A percentile compares a stretch with the other conserved stretches of the same genome.
phyloP scores from a whole-genome alignment of 2,113 vertebrate species.

The Myiagra hebetior region DNA sequence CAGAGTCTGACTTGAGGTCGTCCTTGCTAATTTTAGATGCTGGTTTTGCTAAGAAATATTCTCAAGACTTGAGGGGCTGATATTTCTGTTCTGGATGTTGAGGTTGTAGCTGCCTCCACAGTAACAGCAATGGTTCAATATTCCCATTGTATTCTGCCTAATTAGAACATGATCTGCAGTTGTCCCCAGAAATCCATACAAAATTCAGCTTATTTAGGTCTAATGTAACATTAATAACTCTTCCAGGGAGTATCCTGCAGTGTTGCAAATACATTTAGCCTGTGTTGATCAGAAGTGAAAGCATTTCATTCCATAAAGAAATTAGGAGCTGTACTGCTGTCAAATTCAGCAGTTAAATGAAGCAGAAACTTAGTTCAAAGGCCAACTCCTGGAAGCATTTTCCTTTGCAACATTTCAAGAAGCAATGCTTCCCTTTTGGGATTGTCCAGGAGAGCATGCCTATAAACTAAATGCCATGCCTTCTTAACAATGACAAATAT shows the following conservation, averaged over 20 bases:
- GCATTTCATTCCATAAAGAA: constrained; percentile 4
- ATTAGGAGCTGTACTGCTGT: constrained; percentile 35
- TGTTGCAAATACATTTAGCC: not conserved
- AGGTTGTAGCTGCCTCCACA: not conserved
- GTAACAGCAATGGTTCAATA: not conserved
- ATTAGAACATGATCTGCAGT: not conserved
- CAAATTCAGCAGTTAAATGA: constrained; percentile 48
- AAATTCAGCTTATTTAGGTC: not conserved
- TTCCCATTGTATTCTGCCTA: not conserved
- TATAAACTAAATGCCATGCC: not conserved
- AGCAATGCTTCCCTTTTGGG: constrained; percentile 32
- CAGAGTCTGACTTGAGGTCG: not conserved
- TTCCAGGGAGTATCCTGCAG: not conserved
- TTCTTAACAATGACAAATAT: constrained; percentile 41
- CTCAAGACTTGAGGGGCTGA: not conserved
- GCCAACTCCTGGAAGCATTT: constrained; percentile 52
- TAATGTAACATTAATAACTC: not conserved
- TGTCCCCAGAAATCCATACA: not conserved
- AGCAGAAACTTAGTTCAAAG: constrained; percentile 61
- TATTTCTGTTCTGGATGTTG: not conserved
- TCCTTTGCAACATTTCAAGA: constrained; percentile 38
- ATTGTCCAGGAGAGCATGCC: constrained; percentile 13
- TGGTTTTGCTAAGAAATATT: not conserved
- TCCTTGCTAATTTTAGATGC: not conserved
- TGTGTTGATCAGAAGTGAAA: constrained; percentile 26